phyloP scores from a whole-genome alignment of 2,888 invertebrate genomes.

The Clitarchus hookeri region DNA sequence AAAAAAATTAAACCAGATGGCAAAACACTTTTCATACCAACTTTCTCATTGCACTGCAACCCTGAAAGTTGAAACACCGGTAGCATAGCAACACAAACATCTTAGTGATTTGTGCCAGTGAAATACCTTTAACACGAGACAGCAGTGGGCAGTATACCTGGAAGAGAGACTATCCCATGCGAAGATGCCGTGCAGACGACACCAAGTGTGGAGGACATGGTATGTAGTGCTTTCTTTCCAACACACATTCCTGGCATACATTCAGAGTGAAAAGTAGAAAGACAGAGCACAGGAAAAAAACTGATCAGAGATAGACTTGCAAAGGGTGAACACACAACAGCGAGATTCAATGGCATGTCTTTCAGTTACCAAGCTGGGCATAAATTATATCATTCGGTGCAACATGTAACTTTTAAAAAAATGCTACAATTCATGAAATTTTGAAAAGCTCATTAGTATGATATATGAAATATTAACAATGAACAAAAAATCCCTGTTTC shows the following conservation, averaged over 20 bases:
- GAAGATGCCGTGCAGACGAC: conserved; percentile 22
- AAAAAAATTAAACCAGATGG: not conserved
- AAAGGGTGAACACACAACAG: conserved; percentile 27
- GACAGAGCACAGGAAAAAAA: conserved; percentile 29
- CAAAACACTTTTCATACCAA: not conserved
- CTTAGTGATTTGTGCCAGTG: not conserved
- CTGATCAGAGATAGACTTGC: conserved; percentile 17
- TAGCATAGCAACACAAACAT: not conserved
- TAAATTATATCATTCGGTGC: not conserved
- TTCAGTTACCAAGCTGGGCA: not conserved
- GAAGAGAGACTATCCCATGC: conserved; percentile 19
- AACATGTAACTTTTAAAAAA: too few species aligned
- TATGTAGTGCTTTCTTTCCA: conserved; percentile 17
- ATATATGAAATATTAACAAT: too few species aligned
- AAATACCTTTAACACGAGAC: not conserved
- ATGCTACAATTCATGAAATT: too few species aligned
- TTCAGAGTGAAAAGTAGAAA: conserved; percentile 17
- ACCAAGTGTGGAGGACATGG: conserved; percentile 20
- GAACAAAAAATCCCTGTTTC: too few species aligned
- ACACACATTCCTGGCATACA: conserved; percentile 26
- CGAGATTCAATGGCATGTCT: not conserved
- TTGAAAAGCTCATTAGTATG: too few species aligned
- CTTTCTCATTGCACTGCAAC: too few species aligned
- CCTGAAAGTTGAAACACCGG: too few species aligned
- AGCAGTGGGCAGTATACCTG: not conserved